Conservation (phyloP, 2,113 vertebrate genomes). For the Phylloscopus trochiloides region DNA sequence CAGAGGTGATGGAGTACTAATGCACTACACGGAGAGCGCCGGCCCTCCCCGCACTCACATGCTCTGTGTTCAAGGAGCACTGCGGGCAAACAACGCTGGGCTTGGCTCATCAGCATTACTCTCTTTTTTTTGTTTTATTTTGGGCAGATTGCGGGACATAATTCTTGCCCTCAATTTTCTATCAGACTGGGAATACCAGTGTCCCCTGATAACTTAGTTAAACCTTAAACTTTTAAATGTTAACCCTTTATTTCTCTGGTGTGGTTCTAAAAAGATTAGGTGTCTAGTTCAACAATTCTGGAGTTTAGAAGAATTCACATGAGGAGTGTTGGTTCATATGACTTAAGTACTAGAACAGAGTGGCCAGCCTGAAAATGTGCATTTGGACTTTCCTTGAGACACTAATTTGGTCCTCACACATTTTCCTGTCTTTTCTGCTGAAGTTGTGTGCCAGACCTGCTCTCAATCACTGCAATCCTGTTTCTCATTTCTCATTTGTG, state of each 20-base stretch:
- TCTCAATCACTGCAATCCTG: background rate
- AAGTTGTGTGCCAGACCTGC: background rate
- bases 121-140: background rate
- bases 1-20: conserved; percentile 41
- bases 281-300: background rate
- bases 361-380: background rate
- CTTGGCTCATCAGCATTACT: background rate
- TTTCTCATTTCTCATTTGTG: background rate
- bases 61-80: background rate
- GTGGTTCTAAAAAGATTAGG: background rate
- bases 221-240: background rate
- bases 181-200: background rate
- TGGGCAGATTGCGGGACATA: background rate
- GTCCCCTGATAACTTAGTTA: background rate
- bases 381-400: background rate
- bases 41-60: background rate
- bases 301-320: background rate
- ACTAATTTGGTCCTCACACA: background rate
- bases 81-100: background rate
- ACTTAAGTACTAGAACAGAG: background rate
- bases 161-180: background rate
- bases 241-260: background rate
- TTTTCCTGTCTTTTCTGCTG: background rate
- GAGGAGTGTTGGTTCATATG: background rate
- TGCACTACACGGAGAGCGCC: background rate